These are phyloP conservation scores for Lota lota DNA, from an alignment of 2,113 vertebrate species.

Conservation along the genomic window DNA sequence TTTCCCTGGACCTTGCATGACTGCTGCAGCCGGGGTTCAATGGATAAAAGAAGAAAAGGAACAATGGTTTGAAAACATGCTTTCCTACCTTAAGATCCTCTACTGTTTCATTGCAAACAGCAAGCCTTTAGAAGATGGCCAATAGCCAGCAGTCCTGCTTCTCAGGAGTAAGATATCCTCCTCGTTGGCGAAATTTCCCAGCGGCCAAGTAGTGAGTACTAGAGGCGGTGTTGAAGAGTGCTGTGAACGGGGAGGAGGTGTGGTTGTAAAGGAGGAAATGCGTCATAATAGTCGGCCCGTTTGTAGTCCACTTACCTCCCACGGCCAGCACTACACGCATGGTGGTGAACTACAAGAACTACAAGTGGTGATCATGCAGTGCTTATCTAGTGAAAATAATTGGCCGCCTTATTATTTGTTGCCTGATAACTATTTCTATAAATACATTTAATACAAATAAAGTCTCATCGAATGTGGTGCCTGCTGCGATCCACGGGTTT, in stretches of 20 bases:
- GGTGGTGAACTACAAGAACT: no score
- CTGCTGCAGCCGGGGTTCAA: constrained; percentile 35
- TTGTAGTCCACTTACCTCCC: constrained; percentile 58
- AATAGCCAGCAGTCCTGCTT: constrained; percentile 49
- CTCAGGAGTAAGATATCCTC: constrained; percentile 57
- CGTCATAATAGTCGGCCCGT: constrained; percentile 60
- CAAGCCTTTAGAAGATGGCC: constrained; percentile 53
- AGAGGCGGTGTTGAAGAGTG: constrained; percentile 23
- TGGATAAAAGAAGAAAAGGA: constrained; percentile 35
- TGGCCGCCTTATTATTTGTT: no score
- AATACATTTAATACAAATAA: no score
- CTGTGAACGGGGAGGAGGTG: constrained; percentile 32
- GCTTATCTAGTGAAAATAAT: no score
- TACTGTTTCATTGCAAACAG: constrained; percentile 60
- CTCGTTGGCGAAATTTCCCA: constrained; percentile 52
- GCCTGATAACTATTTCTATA: no score
- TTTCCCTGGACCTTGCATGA: constrained; percentile 38
- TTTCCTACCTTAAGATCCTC: constrained; percentile 63
- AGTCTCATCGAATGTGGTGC: no score
- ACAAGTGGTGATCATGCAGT: no score
- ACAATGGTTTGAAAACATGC: neutral
- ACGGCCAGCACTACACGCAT: no score
- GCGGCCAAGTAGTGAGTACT: constrained; percentile 44
- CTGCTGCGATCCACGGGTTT: no score
- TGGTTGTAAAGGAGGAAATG: constrained; percentile 30